phyloP scores from a whole-genome alignment of 2,113 vertebrate species.

The Coryphaenoides rupestris region DNA sequence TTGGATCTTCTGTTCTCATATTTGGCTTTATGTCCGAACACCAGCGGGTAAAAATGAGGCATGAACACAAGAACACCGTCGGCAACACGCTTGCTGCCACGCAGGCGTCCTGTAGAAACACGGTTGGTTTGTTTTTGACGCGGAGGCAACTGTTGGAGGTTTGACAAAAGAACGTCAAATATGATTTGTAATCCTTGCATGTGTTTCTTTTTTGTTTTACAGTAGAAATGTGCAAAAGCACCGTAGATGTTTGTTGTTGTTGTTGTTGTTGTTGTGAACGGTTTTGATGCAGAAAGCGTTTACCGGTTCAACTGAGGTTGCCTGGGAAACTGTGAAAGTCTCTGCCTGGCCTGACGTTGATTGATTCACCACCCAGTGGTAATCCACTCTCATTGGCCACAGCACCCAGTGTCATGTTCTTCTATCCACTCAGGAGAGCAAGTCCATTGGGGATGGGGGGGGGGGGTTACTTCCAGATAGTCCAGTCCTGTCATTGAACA shows the following conservation, averaged over 20 bases:
- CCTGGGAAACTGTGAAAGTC: constrained; percentile 17
- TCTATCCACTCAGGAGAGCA: constrained; percentile 10
- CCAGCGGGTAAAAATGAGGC: constrained; percentile 36
- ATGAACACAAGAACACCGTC: constrained; percentile 18
- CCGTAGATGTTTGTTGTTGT: constrained; percentile 10
- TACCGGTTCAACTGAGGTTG: constrained; percentile 26
- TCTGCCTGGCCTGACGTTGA: constrained; percentile 2
- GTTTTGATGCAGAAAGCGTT: constrained; percentile 25
- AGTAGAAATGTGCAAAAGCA: constrained; percentile 40
- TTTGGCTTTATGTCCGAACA: constrained; percentile 65
- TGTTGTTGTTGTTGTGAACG: neutral
- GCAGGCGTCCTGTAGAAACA: constrained; percentile 6
- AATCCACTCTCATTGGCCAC: constrained; percentile 11
- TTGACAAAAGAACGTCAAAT: constrained; percentile 15
- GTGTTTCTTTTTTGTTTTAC: constrained; percentile 19
- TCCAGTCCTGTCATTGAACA: constrained; percentile 3
- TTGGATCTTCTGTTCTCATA: constrained; percentile 42
- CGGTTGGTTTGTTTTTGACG: constrained; percentile 23
- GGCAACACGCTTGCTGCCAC: constrained; percentile 14
- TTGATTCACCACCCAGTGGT: constrained; percentile 5
- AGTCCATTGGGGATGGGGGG: constrained; percentile 9
- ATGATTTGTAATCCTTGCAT: constrained; percentile 16
- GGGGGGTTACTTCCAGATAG: constrained; percentile 34
- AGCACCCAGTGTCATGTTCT: neutral
- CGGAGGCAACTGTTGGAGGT: constrained; percentile 24